Conservation (phyloP, 2,888 invertebrate species). For the Spicauda simplicius region DNA sequence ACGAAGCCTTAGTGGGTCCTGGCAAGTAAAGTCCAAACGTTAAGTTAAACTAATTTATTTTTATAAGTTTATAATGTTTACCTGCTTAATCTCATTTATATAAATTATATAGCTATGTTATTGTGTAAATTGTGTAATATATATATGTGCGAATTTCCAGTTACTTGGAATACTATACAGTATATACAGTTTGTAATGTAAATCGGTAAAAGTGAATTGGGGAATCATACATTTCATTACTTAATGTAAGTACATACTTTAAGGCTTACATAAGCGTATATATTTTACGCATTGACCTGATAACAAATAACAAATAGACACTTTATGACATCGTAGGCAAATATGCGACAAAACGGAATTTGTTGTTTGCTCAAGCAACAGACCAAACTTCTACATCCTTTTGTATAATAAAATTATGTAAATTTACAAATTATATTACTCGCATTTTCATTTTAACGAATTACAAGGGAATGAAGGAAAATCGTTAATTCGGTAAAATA, state of each 20-base stretch:
- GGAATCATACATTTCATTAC: neutral
- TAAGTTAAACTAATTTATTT: neutral
- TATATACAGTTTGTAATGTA: neutral
- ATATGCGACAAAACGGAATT: too few relatives aligned
- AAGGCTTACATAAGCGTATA: neutral
- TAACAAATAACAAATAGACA: too few relatives aligned
- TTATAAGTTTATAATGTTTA: neutral
- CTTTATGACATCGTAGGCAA: too few relatives aligned
- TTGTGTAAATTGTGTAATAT: neutral
- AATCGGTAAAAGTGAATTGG: neutral
- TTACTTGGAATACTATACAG: neutral
- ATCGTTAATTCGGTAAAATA: too few relatives aligned
- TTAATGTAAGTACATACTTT: neutral
- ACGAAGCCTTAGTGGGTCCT: slow-evolving; percentile 92
- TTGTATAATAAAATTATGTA: too few relatives aligned
- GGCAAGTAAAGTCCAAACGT: slow-evolving; percentile 87
- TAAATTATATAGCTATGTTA: neutral
- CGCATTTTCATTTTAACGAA: too few relatives aligned
- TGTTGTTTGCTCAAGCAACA: too few relatives aligned
- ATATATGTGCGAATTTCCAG: neutral
- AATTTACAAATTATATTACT: too few relatives aligned
- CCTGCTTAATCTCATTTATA: neutral
- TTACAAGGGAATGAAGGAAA: too few relatives aligned
- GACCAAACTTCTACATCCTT: too few relatives aligned
- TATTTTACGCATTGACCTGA: neutral